Evolutionary conservation across 2,888 invertebrate genomes (phyloP), one percentile per base, ranked within the genome.

Genomic region (Tiliacea citrago): DNA sequence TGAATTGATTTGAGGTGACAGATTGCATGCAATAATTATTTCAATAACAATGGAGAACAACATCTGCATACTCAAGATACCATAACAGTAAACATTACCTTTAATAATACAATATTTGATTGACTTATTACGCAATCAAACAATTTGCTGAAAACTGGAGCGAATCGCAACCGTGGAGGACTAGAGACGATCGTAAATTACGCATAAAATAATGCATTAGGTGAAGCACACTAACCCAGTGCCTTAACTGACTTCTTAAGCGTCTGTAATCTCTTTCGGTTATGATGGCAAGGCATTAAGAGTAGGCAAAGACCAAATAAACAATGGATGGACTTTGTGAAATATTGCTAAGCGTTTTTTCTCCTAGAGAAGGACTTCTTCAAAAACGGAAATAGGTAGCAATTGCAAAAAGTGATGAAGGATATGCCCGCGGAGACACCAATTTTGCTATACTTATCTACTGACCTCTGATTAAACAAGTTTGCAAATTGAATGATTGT

Each of bases 161-260:
- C 76, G 71, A 57, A 76, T 42, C 84, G 53, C 42, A 60, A 71
- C 57, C 45, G 51, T 61, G 47, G 66, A 67, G 62, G 21, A 47
- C 67, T 75, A 81, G 55, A 73, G 63, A 79, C 58, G 63, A 79
- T 72, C 58, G 62, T 86, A 86, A 86, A 86, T 82, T 86, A 86
- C 79, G 88, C 86, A 77, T 81, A 80, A 78, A 81, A 81, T 77
- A 63, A 78, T 65, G 68, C 60, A 77, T 75, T 68, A 69, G 73
- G 21, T 55, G 58, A 24, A 73, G 47, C 62, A 77, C 21, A 68
- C 62, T 83, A 65, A 84, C 75, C 77, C 35, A 80, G 71, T 80
- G 68, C 61, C 81, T 70, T 75, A 70, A 13, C 70, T 58, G 1
- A 63, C 6, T 55, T 66, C 24, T 69, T 51, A 70, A 49, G 55